Evolutionary conservation across 2,113 vertebrate genomes (phyloP).

Genomic region (Boulengeromyrus knoepffleri): DNA sequence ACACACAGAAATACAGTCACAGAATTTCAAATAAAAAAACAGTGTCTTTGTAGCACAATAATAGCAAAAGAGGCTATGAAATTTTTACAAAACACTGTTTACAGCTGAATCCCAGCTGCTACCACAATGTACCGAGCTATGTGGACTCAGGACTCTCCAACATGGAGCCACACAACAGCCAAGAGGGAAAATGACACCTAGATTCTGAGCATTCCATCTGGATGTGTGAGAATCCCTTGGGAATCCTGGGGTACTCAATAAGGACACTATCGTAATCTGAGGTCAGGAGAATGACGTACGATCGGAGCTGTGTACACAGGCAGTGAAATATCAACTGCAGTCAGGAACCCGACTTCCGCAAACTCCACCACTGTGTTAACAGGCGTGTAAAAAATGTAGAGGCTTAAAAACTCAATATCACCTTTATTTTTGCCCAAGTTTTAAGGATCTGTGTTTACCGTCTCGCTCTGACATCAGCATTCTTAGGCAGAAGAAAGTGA

Average conservation of each 20-base stretch:
- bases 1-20: neutral
- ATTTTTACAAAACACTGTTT: neutral
- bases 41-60: neutral
- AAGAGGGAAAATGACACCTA: constrained; percentile 39
- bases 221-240: constrained; percentile 55
- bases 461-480: neutral
- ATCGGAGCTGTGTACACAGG: constrained; percentile 27
- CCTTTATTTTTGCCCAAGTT: neutral
- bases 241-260: constrained; percentile 32
- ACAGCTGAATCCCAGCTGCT: constrained; percentile 27
- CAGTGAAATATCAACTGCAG: constrained; percentile 20
- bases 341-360: neutral
- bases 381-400: neutral
- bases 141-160: constrained; percentile 8
- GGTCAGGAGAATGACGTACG: constrained; percentile 55
- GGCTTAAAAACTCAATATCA: neutral
- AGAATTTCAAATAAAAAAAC: neutral
- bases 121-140: constrained; percentile 29
- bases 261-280: constrained; percentile 32
- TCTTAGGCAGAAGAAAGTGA: neutral
- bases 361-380: neutral
- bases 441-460: neutral
- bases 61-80: neutral
- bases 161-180: constrained; percentile 23
- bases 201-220: constrained; percentile 56